Evolutionary conservation across 2,888 invertebrate genomes (phyloP).

Genomic region (Leptinotarsa tumamoca): DNA sequence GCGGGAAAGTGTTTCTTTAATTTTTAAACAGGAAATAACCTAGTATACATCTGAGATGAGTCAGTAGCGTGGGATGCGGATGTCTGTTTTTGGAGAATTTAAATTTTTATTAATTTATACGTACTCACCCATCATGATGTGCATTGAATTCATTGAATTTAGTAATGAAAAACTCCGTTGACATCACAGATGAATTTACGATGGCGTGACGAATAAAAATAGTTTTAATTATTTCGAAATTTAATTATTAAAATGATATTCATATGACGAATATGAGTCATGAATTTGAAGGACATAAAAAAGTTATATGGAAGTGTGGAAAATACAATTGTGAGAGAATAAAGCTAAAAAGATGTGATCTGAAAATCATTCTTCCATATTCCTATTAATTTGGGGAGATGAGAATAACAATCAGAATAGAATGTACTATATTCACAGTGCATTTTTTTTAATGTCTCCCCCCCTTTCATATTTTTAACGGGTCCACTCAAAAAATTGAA

Average conservation of each 20-base stretch:
- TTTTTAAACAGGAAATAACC: conserved; percentile 19
- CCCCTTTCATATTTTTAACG: too few species aligned
- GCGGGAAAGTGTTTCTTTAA: background rate
- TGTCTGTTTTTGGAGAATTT: conserved; percentile 22
- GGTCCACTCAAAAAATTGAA: too few species aligned
- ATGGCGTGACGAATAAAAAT: conserved; percentile 6
- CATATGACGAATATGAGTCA: background rate
- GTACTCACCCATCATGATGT: background rate
- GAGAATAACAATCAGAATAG: background rate
- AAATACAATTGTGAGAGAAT: background rate
- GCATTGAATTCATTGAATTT: conserved; percentile 9
- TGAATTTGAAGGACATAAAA: background rate
- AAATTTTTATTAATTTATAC: conserved; percentile 24
- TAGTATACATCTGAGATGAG: conserved; percentile 21
- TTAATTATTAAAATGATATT: background rate
- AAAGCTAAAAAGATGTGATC: background rate
- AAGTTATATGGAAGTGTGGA: background rate
- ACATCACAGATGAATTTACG: conserved; percentile 13
- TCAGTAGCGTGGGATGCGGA: conserved; percentile 23
- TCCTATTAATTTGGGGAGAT: background rate
- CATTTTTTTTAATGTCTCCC: too few species aligned
- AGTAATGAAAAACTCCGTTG: conserved; percentile 6
- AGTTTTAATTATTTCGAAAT: background rate
- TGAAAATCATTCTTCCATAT: too few species aligned
- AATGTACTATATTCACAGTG: too few species aligned